These are phyloP conservation scores for Tragulus kanchil DNA, from an alignment of 2,113 vertebrate genomes.

Conservation along the genomic window DNA sequence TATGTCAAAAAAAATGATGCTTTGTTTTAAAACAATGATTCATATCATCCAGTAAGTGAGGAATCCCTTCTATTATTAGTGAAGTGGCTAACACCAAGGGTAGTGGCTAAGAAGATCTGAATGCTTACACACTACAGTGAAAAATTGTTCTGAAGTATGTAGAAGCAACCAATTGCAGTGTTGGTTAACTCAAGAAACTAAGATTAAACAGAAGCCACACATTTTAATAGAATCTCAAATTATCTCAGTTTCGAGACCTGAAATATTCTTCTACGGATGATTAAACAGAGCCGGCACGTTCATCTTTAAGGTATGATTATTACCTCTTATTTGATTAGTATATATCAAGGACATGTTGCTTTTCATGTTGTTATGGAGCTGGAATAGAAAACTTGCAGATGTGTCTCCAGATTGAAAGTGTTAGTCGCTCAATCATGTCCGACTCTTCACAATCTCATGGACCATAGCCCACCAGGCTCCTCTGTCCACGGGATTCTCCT, in stretches of 20 bases:
- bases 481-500: too few species aligned
- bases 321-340: constrained; percentile 50
- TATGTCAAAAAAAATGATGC: neutral
- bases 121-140: neutral
- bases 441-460: too few species aligned
- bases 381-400: neutral
- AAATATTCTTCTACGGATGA: constrained; percentile 39
- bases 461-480: too few species aligned
- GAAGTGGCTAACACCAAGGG: neutral
- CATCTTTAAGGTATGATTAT: constrained; percentile 9
- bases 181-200: constrained; percentile 27
- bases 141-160: constrained; percentile 12
- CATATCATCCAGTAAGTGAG: constrained; percentile 11
- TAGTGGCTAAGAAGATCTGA: neutral
- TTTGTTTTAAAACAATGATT: neutral
- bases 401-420: neutral
- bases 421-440: too few species aligned
- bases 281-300: neutral
- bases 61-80: neutral
- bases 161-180: neutral
- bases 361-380: constrained; percentile 33
- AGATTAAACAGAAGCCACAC: constrained; percentile 50
- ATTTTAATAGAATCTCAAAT: constrained; percentile 65
- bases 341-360: neutral
- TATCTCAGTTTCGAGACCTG: constrained; percentile 25